Evolutionary conservation across 2,888 invertebrate species (phyloP).

Genomic region (Clivina fossor): DNA sequence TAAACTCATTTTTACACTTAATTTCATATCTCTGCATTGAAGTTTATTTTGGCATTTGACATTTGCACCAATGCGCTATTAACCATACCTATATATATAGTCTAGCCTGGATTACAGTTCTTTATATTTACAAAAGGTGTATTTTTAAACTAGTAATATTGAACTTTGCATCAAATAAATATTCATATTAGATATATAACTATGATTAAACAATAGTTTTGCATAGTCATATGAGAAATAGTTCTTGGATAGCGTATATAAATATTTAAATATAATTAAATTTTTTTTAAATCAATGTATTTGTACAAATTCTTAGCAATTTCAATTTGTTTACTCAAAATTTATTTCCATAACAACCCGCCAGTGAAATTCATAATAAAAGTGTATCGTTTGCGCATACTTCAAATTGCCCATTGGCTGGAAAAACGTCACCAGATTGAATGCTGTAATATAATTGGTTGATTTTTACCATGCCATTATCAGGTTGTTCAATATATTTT

Average conservation of each 20-base stretch:
- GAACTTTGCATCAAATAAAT: constrained; percentile 19
- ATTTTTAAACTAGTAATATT: constrained; percentile 12
- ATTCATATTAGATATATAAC: constrained; percentile 12
- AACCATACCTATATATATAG: too few species aligned
- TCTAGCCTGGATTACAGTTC: too few species aligned
- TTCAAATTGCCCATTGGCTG: constrained; percentile 28
- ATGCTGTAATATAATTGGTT: constrained; percentile 35
- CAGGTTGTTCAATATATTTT: constrained; percentile 18
- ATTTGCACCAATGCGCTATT: too few species aligned
- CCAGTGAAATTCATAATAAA: constrained; percentile 17
- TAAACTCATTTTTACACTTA: too few species aligned
- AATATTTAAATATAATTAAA: constrained; percentile 7
- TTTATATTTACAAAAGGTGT: too few species aligned
- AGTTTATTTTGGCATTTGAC: too few species aligned
- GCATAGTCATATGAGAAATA: constrained; percentile 21
- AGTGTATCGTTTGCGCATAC: constrained; percentile 2
- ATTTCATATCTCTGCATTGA: too few species aligned
- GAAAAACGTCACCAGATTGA: constrained; percentile 39
- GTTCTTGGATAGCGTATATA: constrained; percentile 1
- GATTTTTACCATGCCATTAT: constrained; percentile 40
- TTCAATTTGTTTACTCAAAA: constrained; percentile 17
- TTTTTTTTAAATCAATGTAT: constrained; percentile 16
- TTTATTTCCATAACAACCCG: constrained; percentile 17
- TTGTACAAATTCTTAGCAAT: constrained; percentile 5
- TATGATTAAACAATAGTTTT: constrained; percentile 6